Evolutionary conservation across 2,888 invertebrate genomes (phyloP).

Genomic region (Julus scandinavius): DNA sequence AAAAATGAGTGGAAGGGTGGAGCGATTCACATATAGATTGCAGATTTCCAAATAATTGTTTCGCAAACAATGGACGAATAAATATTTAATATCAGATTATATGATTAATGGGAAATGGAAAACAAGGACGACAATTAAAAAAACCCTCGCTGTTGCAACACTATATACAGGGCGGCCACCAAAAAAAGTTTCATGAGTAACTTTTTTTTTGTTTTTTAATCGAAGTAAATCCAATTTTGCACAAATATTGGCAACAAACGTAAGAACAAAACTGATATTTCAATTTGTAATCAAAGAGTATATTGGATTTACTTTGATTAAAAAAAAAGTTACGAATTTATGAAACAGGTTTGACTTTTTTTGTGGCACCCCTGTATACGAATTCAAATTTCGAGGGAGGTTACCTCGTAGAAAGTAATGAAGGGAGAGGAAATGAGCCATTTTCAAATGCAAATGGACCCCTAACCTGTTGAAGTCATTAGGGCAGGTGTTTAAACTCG

Average conservation of each 20-base stretch:
- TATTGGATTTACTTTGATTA: too few relatives aligned
- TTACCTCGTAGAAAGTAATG: too few relatives aligned
- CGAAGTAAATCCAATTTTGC: too few relatives aligned
- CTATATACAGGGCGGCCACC: too few relatives aligned
- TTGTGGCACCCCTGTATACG: too few relatives aligned
- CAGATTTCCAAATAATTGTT: slow-evolving; percentile 44
- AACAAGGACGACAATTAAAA: slow-evolving; percentile 46
- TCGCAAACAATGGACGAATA: slow-evolving; percentile 43
- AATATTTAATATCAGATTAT: slow-evolving; percentile 45
- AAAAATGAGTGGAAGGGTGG: slow-evolving; percentile 43
- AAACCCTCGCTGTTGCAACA: slow-evolving; percentile 40
- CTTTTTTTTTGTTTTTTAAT: too few relatives aligned
- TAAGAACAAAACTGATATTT: too few relatives aligned
- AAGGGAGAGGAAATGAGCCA: background rate
- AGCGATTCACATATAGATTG: slow-evolving; percentile 1
- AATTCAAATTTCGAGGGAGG: slow-evolving; percentile 11
- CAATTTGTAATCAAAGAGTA: too few relatives aligned
- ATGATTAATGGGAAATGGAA: slow-evolving; percentile 46
- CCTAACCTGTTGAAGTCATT: background rate
- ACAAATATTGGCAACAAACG: too few relatives aligned
- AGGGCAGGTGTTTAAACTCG: slow-evolving; percentile 27
- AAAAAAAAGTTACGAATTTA: too few relatives aligned
- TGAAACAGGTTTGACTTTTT: too few relatives aligned
- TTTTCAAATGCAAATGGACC: slow-evolving; percentile 9
- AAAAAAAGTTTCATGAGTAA: too few relatives aligned